phyloP scores from a whole-genome alignment of 2,888 invertebrate species.

The Drosophila birchii region DNA sequence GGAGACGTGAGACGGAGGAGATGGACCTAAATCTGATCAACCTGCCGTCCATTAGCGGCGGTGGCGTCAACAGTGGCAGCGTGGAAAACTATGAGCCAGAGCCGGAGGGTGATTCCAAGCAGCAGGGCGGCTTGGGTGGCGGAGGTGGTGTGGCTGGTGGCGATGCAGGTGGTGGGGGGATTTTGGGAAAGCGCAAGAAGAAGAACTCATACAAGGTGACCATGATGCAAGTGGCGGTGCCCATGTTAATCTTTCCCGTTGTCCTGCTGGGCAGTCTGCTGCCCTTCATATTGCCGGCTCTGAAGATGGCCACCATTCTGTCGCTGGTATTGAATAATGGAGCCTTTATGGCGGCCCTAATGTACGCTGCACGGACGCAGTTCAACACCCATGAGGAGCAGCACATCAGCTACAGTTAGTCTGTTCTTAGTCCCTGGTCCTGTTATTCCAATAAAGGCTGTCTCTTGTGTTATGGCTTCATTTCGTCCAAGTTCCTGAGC shows the following conservation, averaged over 20 bases:
- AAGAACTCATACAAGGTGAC: conserved; percentile 76
- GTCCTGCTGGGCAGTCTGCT: conserved; percentile 88
- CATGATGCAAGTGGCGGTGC: conserved; percentile 85
- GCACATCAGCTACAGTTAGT: conserved; percentile 79
- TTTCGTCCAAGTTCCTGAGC: conserved; percentile 11
- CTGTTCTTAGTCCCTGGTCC: conserved; percentile 49
- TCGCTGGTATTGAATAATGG: conserved; percentile 88
- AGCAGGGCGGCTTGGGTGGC: conserved; percentile 51
- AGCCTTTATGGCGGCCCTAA: conserved; percentile 87
- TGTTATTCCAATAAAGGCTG: conserved; percentile 64
- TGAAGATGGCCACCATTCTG: conserved; percentile 88
- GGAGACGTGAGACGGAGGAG: conserved; percentile 67
- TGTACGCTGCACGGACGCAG: conserved; percentile 83
- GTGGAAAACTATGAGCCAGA: conserved; percentile 69
- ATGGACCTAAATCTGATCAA: conserved; percentile 60
- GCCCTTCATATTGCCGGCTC: conserved; percentile 88
- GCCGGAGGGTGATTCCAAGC: conserved; percentile 70
- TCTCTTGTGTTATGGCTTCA: conserved; percentile 36
- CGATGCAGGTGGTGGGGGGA: conserved; percentile 31
- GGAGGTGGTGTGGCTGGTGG: conserved; percentile 16
- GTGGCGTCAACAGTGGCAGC: conserved; percentile 57
- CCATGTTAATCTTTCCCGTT: conserved; percentile 87
- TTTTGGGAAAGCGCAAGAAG: conserved; percentile 64
- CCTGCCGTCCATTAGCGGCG: conserved; percentile 59
- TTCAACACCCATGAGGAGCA: conserved; percentile 80